These are phyloP conservation scores for Laupala kohalensis DNA, from an alignment of 1,140 invertebrate species.

Conservation along the genomic window DNA sequence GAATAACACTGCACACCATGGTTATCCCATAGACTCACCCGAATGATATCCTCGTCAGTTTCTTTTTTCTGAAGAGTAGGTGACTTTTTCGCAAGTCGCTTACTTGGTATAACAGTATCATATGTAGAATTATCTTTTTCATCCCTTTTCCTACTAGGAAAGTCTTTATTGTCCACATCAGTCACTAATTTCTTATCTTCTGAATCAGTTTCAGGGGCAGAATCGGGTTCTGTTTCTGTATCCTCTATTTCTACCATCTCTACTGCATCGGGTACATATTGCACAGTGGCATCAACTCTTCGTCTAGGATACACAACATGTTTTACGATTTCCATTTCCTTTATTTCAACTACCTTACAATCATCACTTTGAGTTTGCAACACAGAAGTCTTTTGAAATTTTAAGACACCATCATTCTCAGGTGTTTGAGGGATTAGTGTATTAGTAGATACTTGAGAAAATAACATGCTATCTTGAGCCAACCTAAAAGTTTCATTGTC, in stretches of 20 bases:
- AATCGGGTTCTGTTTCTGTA: constrained; percentile 42
- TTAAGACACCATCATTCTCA: neutral
- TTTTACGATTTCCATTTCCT: constrained; percentile 41
- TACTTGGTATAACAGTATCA: constrained; percentile 22
- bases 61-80: neutral
- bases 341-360: constrained; percentile 39
- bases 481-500: constrained; percentile 37
- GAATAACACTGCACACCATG: neutral
- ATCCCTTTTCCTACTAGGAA: constrained; percentile 9
- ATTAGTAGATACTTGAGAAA: constrained; percentile 51
- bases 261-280: constrained; percentile 25
- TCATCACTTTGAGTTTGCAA: constrained; percentile 21
- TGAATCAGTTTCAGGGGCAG: constrained; percentile 34
- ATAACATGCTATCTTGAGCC: constrained; percentile 51
- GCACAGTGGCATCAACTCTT: constrained; percentile 14
- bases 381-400: constrained; percentile 15
- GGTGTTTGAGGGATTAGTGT: constrained; percentile 21
- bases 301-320: constrained; percentile 28
- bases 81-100: constrained; percentile 4
- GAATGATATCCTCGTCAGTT: constrained; percentile 13
- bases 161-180: neutral
- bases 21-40: constrained; percentile 10
- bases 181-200: neutral
- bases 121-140: constrained; percentile 21
- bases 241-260: constrained; percentile 41